phyloP scores from a whole-genome alignment of 2,113 vertebrate species.

The Carettochelys insculpta region DNA sequence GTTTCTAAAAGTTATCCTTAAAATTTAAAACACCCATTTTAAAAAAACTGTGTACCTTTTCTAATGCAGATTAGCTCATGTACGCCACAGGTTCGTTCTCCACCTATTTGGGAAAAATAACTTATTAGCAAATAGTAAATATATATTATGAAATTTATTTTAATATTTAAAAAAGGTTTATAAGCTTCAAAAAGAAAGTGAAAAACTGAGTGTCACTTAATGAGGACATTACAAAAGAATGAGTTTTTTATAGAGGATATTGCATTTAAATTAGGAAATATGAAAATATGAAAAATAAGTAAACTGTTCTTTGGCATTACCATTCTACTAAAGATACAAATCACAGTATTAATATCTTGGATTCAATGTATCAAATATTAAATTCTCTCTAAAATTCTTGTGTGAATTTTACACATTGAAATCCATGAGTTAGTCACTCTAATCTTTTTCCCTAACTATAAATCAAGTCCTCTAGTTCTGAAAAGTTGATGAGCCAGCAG shows the following conservation, averaged over 20 bases:
- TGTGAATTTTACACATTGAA: background rate
- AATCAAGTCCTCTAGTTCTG: background rate
- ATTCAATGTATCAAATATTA: background rate
- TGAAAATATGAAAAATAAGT: background rate
- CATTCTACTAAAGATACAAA: background rate
- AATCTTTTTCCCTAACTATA: background rate
- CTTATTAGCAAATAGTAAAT: conserved; percentile 44
- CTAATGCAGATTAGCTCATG: conserved; percentile 98
- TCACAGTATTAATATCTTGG: background rate
- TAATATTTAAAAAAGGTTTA: background rate
- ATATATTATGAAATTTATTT: background rate
- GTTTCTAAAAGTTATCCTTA: background rate
- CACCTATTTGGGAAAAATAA: conserved; percentile 84
- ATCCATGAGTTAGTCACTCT: background rate
- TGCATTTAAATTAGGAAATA: background rate
- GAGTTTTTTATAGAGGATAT: background rate
- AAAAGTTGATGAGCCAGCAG: background rate
- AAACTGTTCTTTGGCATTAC: background rate
- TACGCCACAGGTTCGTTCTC: conserved; percentile 96
- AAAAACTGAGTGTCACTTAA: background rate
- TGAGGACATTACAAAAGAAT: background rate
- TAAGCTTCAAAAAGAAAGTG: background rate
- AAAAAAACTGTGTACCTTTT: conserved; percentile 85
- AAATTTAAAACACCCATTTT: background rate
- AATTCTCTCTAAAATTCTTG: background rate